Percentiles rank a stretch among this genome's conserved stretches.
These are phyloP conservation scores for Myathropa florea DNA, from an alignment of 2,888 invertebrate genomes.

Conservation along the genomic window DNA sequence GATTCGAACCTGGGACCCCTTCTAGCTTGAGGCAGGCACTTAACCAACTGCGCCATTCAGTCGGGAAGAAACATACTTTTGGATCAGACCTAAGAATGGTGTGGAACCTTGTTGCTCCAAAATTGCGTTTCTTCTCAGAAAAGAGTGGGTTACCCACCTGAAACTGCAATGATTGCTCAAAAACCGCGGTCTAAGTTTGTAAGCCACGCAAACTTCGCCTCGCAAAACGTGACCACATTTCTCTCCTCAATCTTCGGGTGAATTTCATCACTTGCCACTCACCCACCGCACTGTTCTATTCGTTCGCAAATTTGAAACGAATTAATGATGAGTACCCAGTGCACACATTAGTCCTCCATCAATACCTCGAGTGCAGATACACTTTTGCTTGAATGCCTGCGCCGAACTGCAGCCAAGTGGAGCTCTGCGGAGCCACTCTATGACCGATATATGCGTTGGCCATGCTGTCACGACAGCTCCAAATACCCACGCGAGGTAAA, in stretches of 20 bases:
- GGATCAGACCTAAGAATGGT: too few relatives aligned
- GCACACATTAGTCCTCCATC: not conserved
- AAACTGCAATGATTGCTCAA: too few relatives aligned
- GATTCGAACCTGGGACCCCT: too few relatives aligned
- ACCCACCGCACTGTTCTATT: slow-evolving; percentile 20
- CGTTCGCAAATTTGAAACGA: not conserved
- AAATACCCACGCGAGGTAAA: slow-evolving; percentile 40
- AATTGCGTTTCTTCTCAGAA: too few relatives aligned
- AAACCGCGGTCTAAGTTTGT: too few relatives aligned
- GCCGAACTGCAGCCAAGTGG: slow-evolving; percentile 30
- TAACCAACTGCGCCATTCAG: too few relatives aligned
- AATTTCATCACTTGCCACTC: not conserved
- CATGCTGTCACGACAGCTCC: slow-evolving; percentile 61
- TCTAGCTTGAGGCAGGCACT: too few relatives aligned
- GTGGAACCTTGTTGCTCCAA: too few relatives aligned
- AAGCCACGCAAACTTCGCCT: not conserved
- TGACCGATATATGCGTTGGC: slow-evolving; percentile 64
- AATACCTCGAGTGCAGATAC: not conserved
- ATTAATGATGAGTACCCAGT: slow-evolving; percentile 10
- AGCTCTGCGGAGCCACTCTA: slow-evolving; percentile 16
- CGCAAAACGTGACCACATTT: not conserved
- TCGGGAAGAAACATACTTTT: too few relatives aligned
- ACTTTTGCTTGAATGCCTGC: slow-evolving; percentile 42
- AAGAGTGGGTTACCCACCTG: too few relatives aligned
- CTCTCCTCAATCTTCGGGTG: not conserved